Evolutionary conservation across 2,113 vertebrate genomes (phyloP), one percentile per base, ranked within the genome.

Genomic region (Catharus fuscescens): DNA sequence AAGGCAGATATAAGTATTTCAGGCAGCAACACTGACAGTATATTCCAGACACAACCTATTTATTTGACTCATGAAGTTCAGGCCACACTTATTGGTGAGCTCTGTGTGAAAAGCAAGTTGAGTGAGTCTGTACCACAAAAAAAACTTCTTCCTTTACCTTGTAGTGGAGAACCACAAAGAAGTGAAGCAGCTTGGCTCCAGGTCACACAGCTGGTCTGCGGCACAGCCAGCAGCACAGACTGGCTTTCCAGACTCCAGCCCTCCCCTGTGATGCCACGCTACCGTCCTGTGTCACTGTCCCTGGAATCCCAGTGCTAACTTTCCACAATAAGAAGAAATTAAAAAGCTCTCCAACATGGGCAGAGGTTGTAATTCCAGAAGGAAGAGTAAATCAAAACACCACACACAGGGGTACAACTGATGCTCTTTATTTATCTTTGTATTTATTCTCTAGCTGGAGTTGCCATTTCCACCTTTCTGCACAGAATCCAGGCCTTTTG

Each of bases 401-500:
- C 54, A 86, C 71, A 86, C 79, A 86, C 67, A 67, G 62, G 32
- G 32, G 48, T 88, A 26, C 34, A 82, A 66, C 50, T 80, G 42
- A 86, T 44, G 36, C 14, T 88, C 21, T 95, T 94, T 95, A 87
- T 95, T 92, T 84, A 36, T 59, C 19, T 86, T 38, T 29, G 14
- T 67, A 18, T 89, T 93, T 89, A 20, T 53, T 78, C 86, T 70
- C 62, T 92, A 80, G 72, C 20, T 57, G 77, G 38, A 59, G 59
- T 74, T 86, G 44, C 32, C 40, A 81, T 80, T 94, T 90, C 82
- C 69, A 93, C 64, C 25, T 54, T 88, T 50, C 77, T 67, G 52
- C 59, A 84, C 28, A 86, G 72, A 88, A 80, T 94, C 67, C 80
- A 88, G 53, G 34, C 8, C 24, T 90, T 92, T 74, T 86, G 38